Evolutionary conservation across 2,113 vertebrate genomes (phyloP), one percentile per base, ranked within the genome.

Genomic region (Otolemur garnettii): DNA sequence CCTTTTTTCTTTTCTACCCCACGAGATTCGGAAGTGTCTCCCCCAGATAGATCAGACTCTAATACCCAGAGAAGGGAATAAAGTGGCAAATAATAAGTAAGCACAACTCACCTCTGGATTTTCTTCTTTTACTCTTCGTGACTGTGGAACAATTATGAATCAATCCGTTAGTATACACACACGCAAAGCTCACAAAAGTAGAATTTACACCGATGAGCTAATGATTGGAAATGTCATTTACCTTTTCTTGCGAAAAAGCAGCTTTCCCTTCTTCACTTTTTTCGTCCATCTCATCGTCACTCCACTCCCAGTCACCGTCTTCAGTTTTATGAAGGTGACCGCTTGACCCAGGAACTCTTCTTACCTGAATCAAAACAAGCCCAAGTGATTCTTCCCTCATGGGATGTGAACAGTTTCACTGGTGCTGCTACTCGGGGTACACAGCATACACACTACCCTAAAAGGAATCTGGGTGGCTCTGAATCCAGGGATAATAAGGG

Each of bases 301-400:
- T 99, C 99, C 99, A 99, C 98, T 99, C 99, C 99, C 99, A 99
- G 96, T 99, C 99, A 33, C 99, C 99, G 66, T 99, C 99, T 97
- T 99, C 99, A 0, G 99, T 99, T 98, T 99, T 99, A 98, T 99
- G 99, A 81, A 99, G 98, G 96, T 99, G 99, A 83, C 99, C 99
- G 11, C 99, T 99, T 79, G 99, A 99, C 95, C 99, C 99, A 0
- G 99, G 99, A 62, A 99, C 99, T 97, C 99, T 99, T 95, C 99
- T 99, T 84, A 99, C 99, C 99, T 99, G 87, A 68, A 97, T 7
- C 60, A 78, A 95, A 96, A 90, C 30, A 98, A 93, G 87, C 6
- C 38, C 69, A 38, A 21, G 86, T 19, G 94, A 96, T 80, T 81
- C 42, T 95, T 98, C 50, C 97, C 53, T 38, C 38, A 50, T 7